A percentile compares a stretch with the other conserved stretches of the same genome.
Conservation (phyloP, 2,888 invertebrate genomes). For the Adela reaumurella region DNA sequence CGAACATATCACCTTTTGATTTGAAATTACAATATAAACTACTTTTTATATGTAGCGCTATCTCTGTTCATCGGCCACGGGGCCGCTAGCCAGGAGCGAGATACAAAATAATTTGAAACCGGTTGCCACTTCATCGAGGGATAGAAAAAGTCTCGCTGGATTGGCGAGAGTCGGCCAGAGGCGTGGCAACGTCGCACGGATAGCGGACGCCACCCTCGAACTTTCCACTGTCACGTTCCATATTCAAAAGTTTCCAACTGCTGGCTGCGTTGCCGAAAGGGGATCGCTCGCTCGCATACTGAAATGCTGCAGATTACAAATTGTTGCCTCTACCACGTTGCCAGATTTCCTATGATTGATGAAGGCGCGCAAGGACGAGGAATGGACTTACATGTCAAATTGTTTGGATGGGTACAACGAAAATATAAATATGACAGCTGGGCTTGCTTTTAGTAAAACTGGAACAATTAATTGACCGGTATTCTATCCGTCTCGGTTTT, state of each 20-base stretch:
- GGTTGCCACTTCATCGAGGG: not conserved
- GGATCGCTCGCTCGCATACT: too few relatives aligned
- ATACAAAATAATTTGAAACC: not conserved
- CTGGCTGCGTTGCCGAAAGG: too few relatives aligned
- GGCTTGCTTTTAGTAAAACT: too few relatives aligned
- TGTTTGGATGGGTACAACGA: too few relatives aligned
- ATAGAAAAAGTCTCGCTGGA: conserved; percentile 15
- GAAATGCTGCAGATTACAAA: too few relatives aligned
- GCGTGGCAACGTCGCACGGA: conserved; percentile 32
- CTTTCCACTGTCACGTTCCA: not conserved
- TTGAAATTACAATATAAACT: not conserved
- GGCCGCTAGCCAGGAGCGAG: not conserved
- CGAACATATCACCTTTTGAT: not conserved
- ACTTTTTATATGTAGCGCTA: not conserved
- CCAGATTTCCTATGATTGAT: too few relatives aligned
- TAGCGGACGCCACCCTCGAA: not conserved
- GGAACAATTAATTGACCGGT: too few relatives aligned
- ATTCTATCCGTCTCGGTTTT: too few relatives aligned
- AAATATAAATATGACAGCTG: too few relatives aligned
- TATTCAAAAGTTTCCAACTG: not conserved
- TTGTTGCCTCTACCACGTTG: too few relatives aligned
- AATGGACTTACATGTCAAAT: too few relatives aligned
- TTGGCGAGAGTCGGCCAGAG: conserved; percentile 26
- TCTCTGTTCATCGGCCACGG: not conserved
- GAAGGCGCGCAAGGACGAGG: too few relatives aligned